A percentile compares a stretch with the other conserved stretches of the same genome.
Evolutionary conservation across 1,140 invertebrate genomes (phyloP).

Genomic region (Chionoecetes opilio): DNA sequence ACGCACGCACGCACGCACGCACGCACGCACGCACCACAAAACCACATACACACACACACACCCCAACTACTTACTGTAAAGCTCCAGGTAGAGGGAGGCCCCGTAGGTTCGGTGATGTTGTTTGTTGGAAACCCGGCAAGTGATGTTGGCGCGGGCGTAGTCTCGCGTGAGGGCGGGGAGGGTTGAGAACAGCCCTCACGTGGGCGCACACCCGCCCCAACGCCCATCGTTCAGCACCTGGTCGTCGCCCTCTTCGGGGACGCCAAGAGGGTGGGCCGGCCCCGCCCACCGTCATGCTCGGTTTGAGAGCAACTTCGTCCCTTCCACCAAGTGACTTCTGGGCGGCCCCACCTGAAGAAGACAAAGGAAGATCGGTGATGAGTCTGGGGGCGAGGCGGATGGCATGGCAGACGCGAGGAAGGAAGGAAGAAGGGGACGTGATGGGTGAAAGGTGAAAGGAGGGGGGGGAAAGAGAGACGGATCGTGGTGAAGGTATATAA

Average conservation of each 20-base stretch:
- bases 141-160: constrained; percentile 66
- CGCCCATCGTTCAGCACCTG: constrained; percentile 49
- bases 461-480: neutral
- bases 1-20: too few relatives aligned
- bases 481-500: neutral
- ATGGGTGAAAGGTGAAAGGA: neutral
- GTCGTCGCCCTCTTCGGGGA: constrained; percentile 62
- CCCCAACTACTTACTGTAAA: constrained; percentile 2
- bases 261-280: constrained; percentile 61
- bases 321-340: constrained; percentile 65
- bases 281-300: constrained; percentile 56
- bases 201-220: constrained; percentile 60
- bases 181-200: constrained; percentile 54
- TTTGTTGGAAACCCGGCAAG: constrained; percentile 60
- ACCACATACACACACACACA: constrained; percentile 32
- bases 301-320: constrained; percentile 38
- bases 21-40: neutral
- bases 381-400: neutral
- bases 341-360: constrained; percentile 29
- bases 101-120: neutral
- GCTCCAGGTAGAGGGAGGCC: constrained; percentile 56
- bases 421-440: neutral
- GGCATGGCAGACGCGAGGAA: neutral
- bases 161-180: constrained; percentile 62
- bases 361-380: neutral